Conservation (phyloP, 2,113 vertebrate species). For the Agelaius tricolor region DNA sequence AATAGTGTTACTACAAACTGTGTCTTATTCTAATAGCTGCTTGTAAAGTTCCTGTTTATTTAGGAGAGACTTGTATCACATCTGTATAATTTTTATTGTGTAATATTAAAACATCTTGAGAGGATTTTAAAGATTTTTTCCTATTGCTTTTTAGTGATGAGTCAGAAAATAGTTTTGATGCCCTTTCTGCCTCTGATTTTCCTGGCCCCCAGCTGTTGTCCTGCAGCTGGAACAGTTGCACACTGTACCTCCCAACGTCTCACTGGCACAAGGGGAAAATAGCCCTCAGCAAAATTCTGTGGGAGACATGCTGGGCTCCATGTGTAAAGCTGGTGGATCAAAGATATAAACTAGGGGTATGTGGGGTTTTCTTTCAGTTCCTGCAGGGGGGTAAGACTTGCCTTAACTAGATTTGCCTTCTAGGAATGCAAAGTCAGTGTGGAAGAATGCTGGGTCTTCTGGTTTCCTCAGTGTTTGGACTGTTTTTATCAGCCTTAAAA, state of each 20-base stretch:
- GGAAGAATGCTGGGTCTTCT: neutral
- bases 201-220: neutral
- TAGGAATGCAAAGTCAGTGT: neutral
- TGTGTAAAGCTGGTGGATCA: neutral
- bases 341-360: neutral
- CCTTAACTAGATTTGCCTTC: neutral
- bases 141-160: neutral
- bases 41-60: neutral
- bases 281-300: neutral
- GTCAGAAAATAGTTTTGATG: conserved; percentile 13
- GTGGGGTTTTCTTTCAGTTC: neutral
- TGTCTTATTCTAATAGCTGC: neutral
- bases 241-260: neutral
- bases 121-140: neutral
- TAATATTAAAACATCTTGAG: neutral
- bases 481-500: neutral
- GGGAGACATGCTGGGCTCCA: neutral
- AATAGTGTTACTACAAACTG: neutral
- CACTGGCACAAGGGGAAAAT: neutral
- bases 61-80: neutral
- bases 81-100: neutral
- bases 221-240: neutral
- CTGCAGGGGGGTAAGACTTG: neutral
- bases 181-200: neutral
- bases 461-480: neutral